Percentiles rank a stretch among this genome's conserved stretches.
Conservation (phyloP, 2,797 vertebrate genomes). For the Oophaga sylvatica region DNA sequence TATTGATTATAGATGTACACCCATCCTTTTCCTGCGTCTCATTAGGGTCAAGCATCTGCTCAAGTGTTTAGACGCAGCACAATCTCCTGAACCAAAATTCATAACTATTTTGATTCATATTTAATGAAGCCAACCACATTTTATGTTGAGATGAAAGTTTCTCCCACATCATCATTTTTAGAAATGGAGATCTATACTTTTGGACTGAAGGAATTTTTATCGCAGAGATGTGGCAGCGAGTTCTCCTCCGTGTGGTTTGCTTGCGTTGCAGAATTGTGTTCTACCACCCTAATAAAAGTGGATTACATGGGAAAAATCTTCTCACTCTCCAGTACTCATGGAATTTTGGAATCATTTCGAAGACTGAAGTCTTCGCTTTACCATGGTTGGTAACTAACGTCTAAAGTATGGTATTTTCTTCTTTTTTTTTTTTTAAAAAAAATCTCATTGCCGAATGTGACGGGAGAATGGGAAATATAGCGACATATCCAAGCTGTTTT, state of each 20-base stretch:
- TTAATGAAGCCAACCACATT: conserved; percentile 42
- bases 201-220: conserved; percentile 56
- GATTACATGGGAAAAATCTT: conserved; percentile 27
- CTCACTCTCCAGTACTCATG: conserved; percentile 4
- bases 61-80: not conserved
- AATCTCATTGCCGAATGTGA: conserved; percentile 8
- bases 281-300: conserved; percentile 47
- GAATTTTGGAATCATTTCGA: conserved; percentile 26
- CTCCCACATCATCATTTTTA: conserved; percentile 28
- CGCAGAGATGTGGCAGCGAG: conserved; percentile 45
- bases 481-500: not conserved
- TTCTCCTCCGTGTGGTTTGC: conserved; percentile 49
- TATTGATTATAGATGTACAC: conserved; percentile 18
- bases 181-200: conserved; percentile 33
- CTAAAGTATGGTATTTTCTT: not conserved
- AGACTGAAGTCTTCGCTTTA: not conserved
- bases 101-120: not conserved
- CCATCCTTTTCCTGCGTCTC: conserved; percentile 38
- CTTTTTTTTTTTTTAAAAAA: too few relatives aligned
- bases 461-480: conserved; percentile 10
- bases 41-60: conserved; percentile 1
- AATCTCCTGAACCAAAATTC: not conserved
- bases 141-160: conserved; percentile 29
- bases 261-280: conserved; percentile 38
- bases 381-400: conserved; percentile 2